These are phyloP conservation scores for Melanotaenia duboulayi DNA, from an alignment of 2,113 vertebrate genomes.

Conservation along the genomic window DNA sequence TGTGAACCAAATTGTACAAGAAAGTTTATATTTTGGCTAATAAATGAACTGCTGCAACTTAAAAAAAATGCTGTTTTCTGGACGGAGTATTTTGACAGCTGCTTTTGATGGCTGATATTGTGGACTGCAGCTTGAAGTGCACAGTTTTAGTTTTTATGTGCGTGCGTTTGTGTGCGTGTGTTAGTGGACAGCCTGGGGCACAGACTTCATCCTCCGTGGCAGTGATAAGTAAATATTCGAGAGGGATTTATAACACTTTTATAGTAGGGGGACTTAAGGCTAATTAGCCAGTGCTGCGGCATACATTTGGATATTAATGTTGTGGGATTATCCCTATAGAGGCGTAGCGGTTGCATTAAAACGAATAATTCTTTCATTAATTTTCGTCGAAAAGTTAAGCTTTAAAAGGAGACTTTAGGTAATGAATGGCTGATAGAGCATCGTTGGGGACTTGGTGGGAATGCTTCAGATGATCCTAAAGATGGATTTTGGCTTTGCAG, in stretches of 20 bases:
- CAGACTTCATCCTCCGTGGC: constrained; percentile 63
- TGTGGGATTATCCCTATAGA: constrained; percentile 75
- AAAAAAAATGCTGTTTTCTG: constrained; percentile 64
- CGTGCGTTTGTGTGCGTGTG: constrained; percentile 3
- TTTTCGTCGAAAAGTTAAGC: constrained; percentile 57
- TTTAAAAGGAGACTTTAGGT: constrained; percentile 52
- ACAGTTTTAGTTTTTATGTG: constrained; percentile 22
- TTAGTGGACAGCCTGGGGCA: constrained; percentile 62
- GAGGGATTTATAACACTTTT: constrained; percentile 78
- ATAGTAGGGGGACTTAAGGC: constrained; percentile 72
- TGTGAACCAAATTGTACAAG: constrained; percentile 99
- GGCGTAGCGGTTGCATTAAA: constrained; percentile 71
- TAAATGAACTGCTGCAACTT: constrained; percentile 99
- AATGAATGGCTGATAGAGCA: constrained; percentile 53
- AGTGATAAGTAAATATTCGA: constrained; percentile 74
- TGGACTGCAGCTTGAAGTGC: constrained; percentile 56
- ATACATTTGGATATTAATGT: constrained; percentile 82
- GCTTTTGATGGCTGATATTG: constrained; percentile 55
- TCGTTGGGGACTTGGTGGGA: constrained; percentile 33
- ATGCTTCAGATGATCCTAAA: constrained; percentile 56
- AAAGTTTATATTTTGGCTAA: constrained; percentile 99
- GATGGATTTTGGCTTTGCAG: constrained; percentile 61
- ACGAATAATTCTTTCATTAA: constrained; percentile 75
- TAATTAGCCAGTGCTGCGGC: constrained; percentile 77
- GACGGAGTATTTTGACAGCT: constrained; percentile 51